These are phyloP conservation scores for Nomada fucata DNA, from an alignment of 2,888 invertebrate genomes.

Conservation along the genomic window DNA sequence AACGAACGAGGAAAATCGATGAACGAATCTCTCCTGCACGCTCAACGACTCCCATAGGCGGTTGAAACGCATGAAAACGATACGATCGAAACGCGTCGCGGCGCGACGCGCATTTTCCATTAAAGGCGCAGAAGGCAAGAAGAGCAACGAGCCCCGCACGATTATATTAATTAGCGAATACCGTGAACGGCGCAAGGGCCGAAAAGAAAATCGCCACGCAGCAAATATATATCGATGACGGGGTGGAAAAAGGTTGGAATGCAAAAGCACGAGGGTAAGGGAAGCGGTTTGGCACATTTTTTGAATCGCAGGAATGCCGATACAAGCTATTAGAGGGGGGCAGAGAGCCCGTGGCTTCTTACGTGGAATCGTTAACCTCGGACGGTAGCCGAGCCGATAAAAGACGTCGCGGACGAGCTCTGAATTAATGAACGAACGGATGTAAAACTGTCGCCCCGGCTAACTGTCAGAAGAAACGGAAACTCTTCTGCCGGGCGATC, in stretches of 20 bases:
- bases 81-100: not conserved
- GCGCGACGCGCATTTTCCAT: conserved; percentile 44
- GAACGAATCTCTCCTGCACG: too few relatives aligned
- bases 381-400: conserved; percentile 61
- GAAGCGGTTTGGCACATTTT: conserved; percentile 70
- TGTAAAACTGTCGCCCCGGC: conserved; percentile 63
- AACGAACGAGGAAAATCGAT: not conserved
- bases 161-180: conserved; percentile 63
- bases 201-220: conserved; percentile 54
- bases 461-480: conserved; percentile 63
- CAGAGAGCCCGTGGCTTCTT: conserved; percentile 57
- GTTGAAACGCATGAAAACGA: not conserved
- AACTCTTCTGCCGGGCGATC: conserved; percentile 33
- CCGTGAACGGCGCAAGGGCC: conserved; percentile 45
- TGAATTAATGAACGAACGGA: conserved; percentile 68
- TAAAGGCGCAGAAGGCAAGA: conserved; percentile 44
- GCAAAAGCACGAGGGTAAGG: conserved; percentile 52
- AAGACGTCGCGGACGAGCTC: conserved; percentile 70
- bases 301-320: conserved; percentile 70
- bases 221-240: conserved; percentile 45
- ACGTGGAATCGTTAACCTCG: conserved; percentile 71
- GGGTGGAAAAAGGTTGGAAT: conserved; percentile 57
- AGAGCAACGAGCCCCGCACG: conserved; percentile 43
- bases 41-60: not conserved
- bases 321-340: conserved; percentile 75